These are phyloP conservation scores for Rachycentron canadum DNA, from an alignment of 2,797 vertebrate species.

Conservation along the genomic window DNA sequence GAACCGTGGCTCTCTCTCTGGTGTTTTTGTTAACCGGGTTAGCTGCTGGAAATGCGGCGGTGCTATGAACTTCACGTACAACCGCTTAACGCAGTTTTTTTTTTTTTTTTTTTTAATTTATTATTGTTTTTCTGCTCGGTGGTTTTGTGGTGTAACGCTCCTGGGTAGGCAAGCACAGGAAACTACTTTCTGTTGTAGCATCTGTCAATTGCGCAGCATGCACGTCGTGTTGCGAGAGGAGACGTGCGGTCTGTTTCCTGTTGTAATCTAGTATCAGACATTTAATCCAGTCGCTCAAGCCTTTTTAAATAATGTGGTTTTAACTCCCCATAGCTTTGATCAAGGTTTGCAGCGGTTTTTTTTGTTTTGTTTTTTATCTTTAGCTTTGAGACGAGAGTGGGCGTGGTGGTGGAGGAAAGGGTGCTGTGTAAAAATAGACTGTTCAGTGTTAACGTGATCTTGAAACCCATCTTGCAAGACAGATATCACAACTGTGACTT, in stretches of 20 bases:
- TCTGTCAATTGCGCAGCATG: conserved; percentile 15
- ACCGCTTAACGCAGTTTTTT: background rate
- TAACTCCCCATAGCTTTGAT: background rate
- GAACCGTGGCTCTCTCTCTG: too few species aligned
- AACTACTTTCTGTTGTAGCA: background rate
- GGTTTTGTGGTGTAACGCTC: background rate
- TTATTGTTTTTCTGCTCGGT: too few species aligned
- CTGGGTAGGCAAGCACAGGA: background rate
- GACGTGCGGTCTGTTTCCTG: background rate
- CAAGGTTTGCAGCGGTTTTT: conserved; percentile 35
- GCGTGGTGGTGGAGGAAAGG: conserved; percentile 62
- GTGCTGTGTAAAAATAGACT: conserved; percentile 72
- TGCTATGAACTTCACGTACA: background rate
- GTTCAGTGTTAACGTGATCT: conserved; percentile 56
- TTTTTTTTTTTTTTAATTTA: too few species aligned
- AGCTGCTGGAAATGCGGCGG: background rate
- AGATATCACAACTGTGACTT: background rate
- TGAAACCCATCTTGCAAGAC: conserved; percentile 39
- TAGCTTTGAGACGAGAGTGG: conserved; percentile 61
- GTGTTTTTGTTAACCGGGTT: too few species aligned
- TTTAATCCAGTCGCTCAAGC: background rate
- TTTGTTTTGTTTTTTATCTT: conserved; percentile 8
- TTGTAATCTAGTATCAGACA: background rate
- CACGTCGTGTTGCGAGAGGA: background rate
- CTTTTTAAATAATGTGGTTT: background rate